Evolutionary conservation across 2,888 invertebrate species (phyloP).

Genomic region (Campoletis raptor): DNA sequence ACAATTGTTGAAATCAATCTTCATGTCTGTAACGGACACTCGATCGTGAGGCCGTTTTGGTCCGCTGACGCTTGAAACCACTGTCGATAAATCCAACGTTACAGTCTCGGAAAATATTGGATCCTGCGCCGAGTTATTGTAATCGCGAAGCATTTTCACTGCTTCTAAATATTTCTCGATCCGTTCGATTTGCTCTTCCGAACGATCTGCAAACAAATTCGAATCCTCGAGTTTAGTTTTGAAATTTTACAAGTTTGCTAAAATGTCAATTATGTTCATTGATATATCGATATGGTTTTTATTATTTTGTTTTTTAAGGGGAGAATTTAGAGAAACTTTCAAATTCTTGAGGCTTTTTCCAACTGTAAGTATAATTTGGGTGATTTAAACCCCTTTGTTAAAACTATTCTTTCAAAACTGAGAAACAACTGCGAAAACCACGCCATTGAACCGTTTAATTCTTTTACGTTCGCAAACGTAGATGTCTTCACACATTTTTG

Average conservation of each 20-base stretch:
- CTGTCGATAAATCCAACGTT: constrained; percentile 93
- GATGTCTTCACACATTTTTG: neutral
- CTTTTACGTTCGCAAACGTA: neutral
- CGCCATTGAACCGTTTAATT: neutral
- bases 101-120: constrained; percentile 94
- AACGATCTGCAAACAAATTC: constrained; percentile 88
- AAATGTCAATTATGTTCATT: no score
- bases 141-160: constrained; percentile 94
- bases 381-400: no score
- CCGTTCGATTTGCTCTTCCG: constrained; percentile 90
- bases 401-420: no score
- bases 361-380: neutral
- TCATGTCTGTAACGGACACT: constrained; percentile 96
- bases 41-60: constrained; percentile 99
- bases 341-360: neutral
- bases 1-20: constrained; percentile 94
- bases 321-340: neutral
- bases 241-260: neutral
- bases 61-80: constrained; percentile 98
- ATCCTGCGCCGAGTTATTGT: constrained; percentile 90
- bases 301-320: neutral
- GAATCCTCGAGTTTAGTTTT: neutral
- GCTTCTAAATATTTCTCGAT: constrained; percentile 94
- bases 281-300: neutral
- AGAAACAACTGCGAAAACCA: no score